These are phyloP conservation scores for Cephus nigrinus DNA, from an alignment of 2,888 invertebrate species.

Conservation along the genomic window DNA sequence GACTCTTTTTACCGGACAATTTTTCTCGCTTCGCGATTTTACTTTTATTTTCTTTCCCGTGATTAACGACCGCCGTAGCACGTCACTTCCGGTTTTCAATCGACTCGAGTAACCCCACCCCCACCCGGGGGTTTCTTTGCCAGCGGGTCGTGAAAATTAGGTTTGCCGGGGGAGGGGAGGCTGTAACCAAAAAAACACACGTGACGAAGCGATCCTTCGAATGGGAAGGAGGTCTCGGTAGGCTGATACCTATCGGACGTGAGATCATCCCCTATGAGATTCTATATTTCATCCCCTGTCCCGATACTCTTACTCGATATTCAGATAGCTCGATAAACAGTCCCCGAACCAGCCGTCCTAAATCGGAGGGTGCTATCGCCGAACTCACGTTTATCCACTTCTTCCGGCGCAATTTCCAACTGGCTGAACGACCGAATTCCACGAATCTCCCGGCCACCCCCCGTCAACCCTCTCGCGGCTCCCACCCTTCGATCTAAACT, in stretches of 20 bases:
- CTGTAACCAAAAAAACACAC: not conserved
- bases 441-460: not conserved
- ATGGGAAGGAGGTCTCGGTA: not conserved
- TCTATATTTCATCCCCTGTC: not conserved
- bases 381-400: not conserved
- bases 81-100: not conserved
- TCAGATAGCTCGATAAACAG: not conserved
- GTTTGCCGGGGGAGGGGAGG: not conserved
- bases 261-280: not conserved
- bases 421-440: not conserved
- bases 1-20: conserved; percentile 30
- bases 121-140: not conserved
- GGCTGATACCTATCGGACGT: not conserved
- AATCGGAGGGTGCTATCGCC: not conserved
- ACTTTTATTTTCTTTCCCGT: conserved; percentile 47
- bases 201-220: not conserved
- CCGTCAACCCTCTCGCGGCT: not conserved
- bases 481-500: not conserved
- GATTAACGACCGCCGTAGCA: conserved; percentile 44
- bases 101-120: not conserved
- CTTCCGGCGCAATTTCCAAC: not conserved
- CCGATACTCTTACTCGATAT: not conserved
- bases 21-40: conserved; percentile 40
- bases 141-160: not conserved
- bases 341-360: not conserved